Percentiles rank a stretch among this genome's conserved stretches.
Conservation (phyloP, 2,888 invertebrate species). For the Coleophora deauratella region DNA sequence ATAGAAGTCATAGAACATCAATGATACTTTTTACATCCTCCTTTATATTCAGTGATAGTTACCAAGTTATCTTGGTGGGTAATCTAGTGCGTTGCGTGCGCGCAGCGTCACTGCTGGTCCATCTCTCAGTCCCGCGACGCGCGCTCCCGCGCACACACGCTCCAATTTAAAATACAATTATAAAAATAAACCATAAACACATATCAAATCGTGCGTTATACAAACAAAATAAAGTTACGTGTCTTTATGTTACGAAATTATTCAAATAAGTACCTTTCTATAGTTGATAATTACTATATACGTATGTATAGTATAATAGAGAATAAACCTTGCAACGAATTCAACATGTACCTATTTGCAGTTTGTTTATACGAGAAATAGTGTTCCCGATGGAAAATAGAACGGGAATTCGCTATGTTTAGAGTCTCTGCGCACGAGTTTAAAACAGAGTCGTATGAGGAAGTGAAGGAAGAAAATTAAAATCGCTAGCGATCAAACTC, state of each 20-base stretch:
- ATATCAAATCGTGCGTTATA: not conserved
- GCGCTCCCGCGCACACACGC: constrained; percentile 15
- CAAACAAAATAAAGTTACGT: not conserved
- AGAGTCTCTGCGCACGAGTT: no score
- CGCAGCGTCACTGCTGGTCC: constrained; percentile 9
- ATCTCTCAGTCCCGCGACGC: constrained; percentile 18
- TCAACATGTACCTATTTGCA: not conserved
- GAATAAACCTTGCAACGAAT: not conserved
- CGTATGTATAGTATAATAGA: not conserved
- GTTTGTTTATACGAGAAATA: not conserved
- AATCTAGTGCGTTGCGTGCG: constrained; percentile 15
- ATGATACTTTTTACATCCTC: no score
- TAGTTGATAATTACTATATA: no score
- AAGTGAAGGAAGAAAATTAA: no score
- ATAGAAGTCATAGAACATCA: no score
- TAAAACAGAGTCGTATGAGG: no score
- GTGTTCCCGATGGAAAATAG: not conserved
- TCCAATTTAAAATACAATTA: not conserved
- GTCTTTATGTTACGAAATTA: not conserved
- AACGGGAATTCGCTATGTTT: no score
- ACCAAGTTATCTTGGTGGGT: no score
- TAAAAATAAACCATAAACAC: not conserved
- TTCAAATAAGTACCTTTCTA: no score
- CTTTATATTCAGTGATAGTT: no score
- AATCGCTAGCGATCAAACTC: no score